Conservation (phyloP, 2,888 invertebrate species). For the Phlogophora meticulosa region DNA sequence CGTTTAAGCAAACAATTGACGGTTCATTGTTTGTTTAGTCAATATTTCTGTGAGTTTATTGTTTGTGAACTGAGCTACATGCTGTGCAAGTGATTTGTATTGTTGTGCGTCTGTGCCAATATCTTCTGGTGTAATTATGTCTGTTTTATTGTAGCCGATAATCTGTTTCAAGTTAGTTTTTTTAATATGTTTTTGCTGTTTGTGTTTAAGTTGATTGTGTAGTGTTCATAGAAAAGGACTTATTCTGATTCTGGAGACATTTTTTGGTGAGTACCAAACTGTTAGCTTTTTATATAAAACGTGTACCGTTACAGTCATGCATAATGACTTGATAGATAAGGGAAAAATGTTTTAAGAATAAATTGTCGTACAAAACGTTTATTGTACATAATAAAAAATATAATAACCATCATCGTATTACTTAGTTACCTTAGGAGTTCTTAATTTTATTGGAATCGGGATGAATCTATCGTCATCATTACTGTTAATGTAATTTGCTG, state of each 20-base stretch:
- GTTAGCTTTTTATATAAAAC: conserved; percentile 1
- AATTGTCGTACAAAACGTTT: conserved; percentile 38
- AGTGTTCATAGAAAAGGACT: conserved; percentile 31
- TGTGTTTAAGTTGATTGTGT: conserved; percentile 43
- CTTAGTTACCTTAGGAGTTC: conserved; percentile 53
- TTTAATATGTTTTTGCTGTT: conserved; percentile 52
- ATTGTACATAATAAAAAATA: conserved; percentile 13
- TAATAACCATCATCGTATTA: neutral
- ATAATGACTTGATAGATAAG: conserved; percentile 22
- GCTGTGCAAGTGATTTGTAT: conserved; percentile 66
- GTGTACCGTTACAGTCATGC: neutral
- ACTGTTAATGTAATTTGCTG: conserved; percentile 52
- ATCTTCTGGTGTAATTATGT: conserved; percentile 40
- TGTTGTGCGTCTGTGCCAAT: conserved; percentile 57
- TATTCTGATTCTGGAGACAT: conserved; percentile 9
- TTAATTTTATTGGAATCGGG: conserved; percentile 77
- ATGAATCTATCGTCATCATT: conserved; percentile 73
- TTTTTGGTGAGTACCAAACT: conserved; percentile 47
- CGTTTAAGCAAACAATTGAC: conserved; percentile 82
- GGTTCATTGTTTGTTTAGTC: conserved; percentile 85
- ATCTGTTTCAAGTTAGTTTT: conserved; percentile 46
- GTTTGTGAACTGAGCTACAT: conserved; percentile 69
- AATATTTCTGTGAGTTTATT: conserved; percentile 76
- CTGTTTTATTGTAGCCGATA: conserved; percentile 34
- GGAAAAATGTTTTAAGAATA: neutral